Base-by-base conservation (phyloP, 64 coral and sea anemone genomes). In the Montipora sp. region DNA sequence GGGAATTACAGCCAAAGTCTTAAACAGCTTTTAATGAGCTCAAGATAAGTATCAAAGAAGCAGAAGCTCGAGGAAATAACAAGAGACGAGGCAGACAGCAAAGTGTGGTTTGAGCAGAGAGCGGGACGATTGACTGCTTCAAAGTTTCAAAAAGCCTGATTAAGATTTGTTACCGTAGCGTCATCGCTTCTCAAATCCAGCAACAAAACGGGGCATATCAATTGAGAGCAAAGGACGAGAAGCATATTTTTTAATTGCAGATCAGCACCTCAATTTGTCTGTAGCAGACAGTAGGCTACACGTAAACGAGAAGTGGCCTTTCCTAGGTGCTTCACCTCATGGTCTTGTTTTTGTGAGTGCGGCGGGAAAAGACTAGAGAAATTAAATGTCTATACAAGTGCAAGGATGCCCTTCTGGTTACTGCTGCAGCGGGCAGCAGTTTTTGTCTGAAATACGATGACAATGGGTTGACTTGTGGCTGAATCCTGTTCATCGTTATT, bases 271-370 rank as follows among this genome's bases (percentile, higher is more conserved):
- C 7, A 80, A 77, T 43, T 68, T 95, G 8, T 75, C 93, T 65
- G 76, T 95, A 24, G 75, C 85, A 18, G 90, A 92, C 49, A 79
- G 89, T 89, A 90, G 84, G 47, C 80, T 95, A 9, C 84, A 95
- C 19, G 58, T 95, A 59, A 77, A 95, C 71, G 44, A 12, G 15
- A 79, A 79, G 57, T 95, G 60, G 89, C n/a, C n/a, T n/a, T 91
- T 75, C 23, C n/a, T 91, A 7, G 94, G 94, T 14, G 89, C 94
- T 18, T 91, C 76, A 23, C 94, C 94, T 45, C 89, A 91, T 87
- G 81, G 75, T n/a, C 18, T 95, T 55, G 90, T 92, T 49, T 27
- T 61, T 93, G 91, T 67, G 59, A 87, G 16, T 93, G 91, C 72
- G 88, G 92, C 68, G 77, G 83, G 68, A 88, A 48, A 59, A 84